Percentiles rank a stretch among this genome's conserved stretches.
These are phyloP conservation scores for Muntiacus reevesi DNA, from an alignment of 2,113 vertebrate genomes.

Conservation along the genomic window DNA sequence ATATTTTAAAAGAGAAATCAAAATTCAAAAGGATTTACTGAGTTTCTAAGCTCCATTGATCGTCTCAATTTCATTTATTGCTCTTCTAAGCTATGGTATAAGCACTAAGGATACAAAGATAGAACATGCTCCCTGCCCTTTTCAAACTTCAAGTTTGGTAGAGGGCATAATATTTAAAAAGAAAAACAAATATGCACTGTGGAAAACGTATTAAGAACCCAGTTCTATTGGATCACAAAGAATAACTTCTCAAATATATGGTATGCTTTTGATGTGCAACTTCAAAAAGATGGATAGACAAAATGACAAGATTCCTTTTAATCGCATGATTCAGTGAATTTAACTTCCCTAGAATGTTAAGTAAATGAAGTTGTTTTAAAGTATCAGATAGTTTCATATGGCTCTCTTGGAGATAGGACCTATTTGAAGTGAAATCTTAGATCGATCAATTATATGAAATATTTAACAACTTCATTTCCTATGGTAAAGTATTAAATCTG, in stretches of 20 bases:
- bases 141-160: not conserved
- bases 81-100: not conserved
- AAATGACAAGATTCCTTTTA: constrained; percentile 10
- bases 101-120: not conserved
- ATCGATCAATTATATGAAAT: not conserved
- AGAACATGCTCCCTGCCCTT: not conserved
- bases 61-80: not conserved
- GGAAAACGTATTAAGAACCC: not conserved
- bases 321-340: not conserved
- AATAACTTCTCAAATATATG: not conserved
- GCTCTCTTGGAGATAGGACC: not conserved
- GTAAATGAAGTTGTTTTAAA: not conserved
- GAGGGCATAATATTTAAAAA: not conserved
- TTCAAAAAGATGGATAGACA: not conserved
- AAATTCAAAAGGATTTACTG: not conserved
- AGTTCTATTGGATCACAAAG: not conserved
- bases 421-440: not conserved
- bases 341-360: not conserved
- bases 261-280: not conserved
- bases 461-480: not conserved
- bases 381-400: not conserved
- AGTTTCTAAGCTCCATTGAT: not conserved
- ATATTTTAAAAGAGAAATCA: not conserved
- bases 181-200: not conserved
- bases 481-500: not conserved